Evolutionary conservation across 2,797 vertebrate species (phyloP), one percentile per base, ranked within the genome.

Genomic region (Catostomus latipinnis): DNA sequence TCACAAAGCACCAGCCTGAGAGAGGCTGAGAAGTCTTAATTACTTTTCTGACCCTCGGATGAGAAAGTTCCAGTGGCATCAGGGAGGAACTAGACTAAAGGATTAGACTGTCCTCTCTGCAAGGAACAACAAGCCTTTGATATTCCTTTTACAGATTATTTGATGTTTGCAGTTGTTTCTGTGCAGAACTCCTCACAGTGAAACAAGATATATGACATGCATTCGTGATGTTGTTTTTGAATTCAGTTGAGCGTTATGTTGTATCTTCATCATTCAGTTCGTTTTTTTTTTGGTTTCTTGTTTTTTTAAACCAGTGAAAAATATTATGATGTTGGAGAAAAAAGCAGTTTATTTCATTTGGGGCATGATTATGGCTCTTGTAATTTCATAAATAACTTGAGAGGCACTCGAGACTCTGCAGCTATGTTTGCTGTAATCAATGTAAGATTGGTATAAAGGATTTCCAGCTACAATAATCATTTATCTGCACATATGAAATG

Each of bases 31-130:
- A 80, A 54, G 56, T 80, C 52, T 62, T 57, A 77, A 62, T 77
- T 48, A 80, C 77, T 71, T 71, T 61, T 56, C 48, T 74, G 52
- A 74, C 74, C 62, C 63, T 80, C 58, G 46, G 48, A 61, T 75
- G 76, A 65, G 56, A 70, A 83, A 71, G 22, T 76, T 16, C 48
- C 60, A 14, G 50, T 0, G 3, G 68, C 60, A 45, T 65, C 34
- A 14, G 58, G 45, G 60, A 72, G 69, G 71, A 34, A 34, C 34
- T 34, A 34, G 34, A 60, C 65, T 79, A 60, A 48, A 72, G 60
- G 76, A 72, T 79, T 65, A 71, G 43, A 65, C 57, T 70, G 43
- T 1, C 49, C 72, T 62, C 63, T 49, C 49, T 3, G 5, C 65
- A 43, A 62, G 67, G 66, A 43, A 60, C 65, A 73, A 69, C 66